A percentile compares a stretch with the other conserved stretches of the same genome.
Evolutionary conservation across 2,113 vertebrate species (phyloP).

Genomic region (Myxocyprinus asiaticus): DNA sequence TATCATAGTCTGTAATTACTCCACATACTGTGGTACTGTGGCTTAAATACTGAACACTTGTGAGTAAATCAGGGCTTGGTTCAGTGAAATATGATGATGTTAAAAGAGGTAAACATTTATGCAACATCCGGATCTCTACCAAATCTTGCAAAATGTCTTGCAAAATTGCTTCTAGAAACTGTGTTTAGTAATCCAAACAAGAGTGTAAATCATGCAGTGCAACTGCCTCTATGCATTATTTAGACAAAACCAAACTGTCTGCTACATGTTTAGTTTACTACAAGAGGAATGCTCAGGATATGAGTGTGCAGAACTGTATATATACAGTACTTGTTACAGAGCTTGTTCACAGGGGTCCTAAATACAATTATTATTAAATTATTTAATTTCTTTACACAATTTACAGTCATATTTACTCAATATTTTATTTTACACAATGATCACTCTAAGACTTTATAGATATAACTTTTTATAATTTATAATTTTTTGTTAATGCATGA

Average conservation of each 20-base stretch:
- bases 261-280: not conserved
- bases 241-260: conserved; percentile 14
- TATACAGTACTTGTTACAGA: too few relatives aligned
- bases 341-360: too few relatives aligned
- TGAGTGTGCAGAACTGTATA: too few relatives aligned
- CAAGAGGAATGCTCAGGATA: not conserved
- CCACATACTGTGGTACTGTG: not conserved
- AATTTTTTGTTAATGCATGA: too few relatives aligned
- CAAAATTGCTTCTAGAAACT: too few relatives aligned
- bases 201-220: conserved; percentile 19
- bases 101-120: conserved; percentile 23
- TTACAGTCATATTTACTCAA: too few relatives aligned
- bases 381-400: too few relatives aligned
- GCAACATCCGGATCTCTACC: conserved; percentile 27
- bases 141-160: not conserved
- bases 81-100: conserved; percentile 1
- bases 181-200: conserved; percentile 32
- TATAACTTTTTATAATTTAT: too few relatives aligned
- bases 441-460: too few relatives aligned
- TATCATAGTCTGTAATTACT: conserved; percentile 3
- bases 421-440: too few relatives aligned
- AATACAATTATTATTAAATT: too few relatives aligned
- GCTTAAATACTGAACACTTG: conserved; percentile 41
- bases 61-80: conserved; percentile 34
- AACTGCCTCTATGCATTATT: not conserved